phyloP scores from a whole-genome alignment of 2,888 invertebrate genomes.

The Podotricha telesiphe region DNA sequence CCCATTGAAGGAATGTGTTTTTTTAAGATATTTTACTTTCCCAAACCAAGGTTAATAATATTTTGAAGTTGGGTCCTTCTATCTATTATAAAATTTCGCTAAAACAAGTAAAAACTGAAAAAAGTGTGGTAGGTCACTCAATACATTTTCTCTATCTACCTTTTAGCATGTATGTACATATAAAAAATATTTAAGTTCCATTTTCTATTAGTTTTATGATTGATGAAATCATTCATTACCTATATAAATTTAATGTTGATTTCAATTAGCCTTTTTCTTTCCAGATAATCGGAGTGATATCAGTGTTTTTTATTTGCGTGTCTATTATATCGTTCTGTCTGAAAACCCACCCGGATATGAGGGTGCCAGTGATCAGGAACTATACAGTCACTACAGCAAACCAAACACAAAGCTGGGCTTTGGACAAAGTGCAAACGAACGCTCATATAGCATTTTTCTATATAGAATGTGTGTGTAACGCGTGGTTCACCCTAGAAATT shows the following conservation, averaged over 20 bases:
- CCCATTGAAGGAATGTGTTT: neutral
- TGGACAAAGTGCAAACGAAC: constrained; percentile 96
- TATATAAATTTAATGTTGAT: too few species aligned
- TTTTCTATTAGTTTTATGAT: too few species aligned
- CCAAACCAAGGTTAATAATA: neutral
- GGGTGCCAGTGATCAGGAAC: constrained; percentile 94
- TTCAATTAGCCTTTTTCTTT: constrained; percentile 57
- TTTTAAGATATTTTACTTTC: neutral
- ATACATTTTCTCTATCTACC: too few species aligned
- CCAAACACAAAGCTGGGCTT: constrained; percentile 90
- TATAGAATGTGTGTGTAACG: constrained; percentile 98
- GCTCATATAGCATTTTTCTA: constrained; percentile 99
- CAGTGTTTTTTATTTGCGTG: constrained; percentile 99
- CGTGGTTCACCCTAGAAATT: constrained; percentile 99
- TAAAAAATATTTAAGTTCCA: too few species aligned
- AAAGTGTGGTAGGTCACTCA: too few species aligned
- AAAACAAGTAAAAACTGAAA: too few species aligned
- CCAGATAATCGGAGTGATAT: constrained; percentile 98
- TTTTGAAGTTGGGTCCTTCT: too few species aligned
- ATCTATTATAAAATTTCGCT: too few species aligned
- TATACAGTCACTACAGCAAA: constrained; percentile 90
- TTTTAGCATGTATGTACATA: too few species aligned
- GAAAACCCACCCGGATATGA: constrained; percentile 99
- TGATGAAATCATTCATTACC: too few species aligned
- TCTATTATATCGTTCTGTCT: constrained; percentile 99